These are phyloP conservation scores for Gopherus flavomarginatus DNA, from an alignment of 2,113 vertebrate genomes.

Conservation along the genomic window DNA sequence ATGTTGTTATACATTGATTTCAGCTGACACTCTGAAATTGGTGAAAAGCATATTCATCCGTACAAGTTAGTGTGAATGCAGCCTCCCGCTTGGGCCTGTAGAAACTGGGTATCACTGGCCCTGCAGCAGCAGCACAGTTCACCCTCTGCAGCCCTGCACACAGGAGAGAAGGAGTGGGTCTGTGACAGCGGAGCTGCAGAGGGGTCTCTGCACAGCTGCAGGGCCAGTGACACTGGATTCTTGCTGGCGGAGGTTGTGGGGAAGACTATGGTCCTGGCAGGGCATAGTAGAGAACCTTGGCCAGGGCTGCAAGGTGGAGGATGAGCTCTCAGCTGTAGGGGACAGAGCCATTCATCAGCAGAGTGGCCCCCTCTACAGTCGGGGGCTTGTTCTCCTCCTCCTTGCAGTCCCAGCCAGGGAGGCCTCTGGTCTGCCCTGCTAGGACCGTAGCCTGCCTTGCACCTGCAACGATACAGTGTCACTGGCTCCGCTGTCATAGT, in stretches of 20 bases:
- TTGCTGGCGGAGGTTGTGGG: not conserved
- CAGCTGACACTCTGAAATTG: not conserved
- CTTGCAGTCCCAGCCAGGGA: not conserved
- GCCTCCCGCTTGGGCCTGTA: not conserved
- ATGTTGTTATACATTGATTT: not conserved
- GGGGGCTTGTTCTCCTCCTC: too few relatives aligned
- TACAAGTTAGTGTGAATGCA: not conserved
- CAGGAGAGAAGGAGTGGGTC: not conserved
- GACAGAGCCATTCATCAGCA: not conserved
- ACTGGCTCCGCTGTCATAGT: not conserved
- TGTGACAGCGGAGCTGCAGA: not conserved
- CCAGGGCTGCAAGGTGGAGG: not conserved
- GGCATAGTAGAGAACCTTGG: not conserved
- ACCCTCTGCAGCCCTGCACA: not conserved
- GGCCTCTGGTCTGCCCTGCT: not conserved
- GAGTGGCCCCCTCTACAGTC: too few relatives aligned
- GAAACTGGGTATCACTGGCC: not conserved
- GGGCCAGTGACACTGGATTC: not conserved
- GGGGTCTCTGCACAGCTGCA: too few relatives aligned
- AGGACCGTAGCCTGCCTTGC: not conserved
- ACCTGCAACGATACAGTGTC: not conserved
- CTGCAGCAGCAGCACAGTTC: not conserved
- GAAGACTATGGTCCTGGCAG: not conserved
- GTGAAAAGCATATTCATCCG: not conserved
- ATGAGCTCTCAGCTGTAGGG: not conserved